phyloP scores from a whole-genome alignment of 1,140 invertebrate genomes.

The Pseudoatta argentina region DNA sequence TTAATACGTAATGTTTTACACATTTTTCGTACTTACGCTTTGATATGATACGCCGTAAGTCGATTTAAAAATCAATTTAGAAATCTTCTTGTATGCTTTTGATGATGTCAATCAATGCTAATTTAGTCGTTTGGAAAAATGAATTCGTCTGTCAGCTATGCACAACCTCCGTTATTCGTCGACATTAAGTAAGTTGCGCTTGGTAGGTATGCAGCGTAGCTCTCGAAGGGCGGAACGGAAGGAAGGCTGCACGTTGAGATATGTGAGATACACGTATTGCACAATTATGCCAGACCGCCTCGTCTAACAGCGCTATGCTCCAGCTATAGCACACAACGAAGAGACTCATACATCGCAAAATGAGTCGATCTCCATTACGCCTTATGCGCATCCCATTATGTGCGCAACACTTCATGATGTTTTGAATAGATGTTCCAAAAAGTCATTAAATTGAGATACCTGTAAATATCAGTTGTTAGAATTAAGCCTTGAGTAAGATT shows the following conservation, averaged over 20 bases:
- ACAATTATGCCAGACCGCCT: conserved; percentile 61
- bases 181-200: conserved; percentile 42
- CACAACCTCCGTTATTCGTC: conserved; percentile 17
- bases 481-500: background rate
- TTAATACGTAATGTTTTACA: background rate
- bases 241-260: conserved; percentile 61
- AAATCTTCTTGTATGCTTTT: background rate
- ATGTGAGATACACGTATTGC: conserved; percentile 66
- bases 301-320: conserved; percentile 54
- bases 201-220: conserved; percentile 41
- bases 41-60: background rate
- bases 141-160: background rate
- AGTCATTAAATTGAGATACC: background rate
- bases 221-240: conserved; percentile 52
- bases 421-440: background rate
- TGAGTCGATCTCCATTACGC: conserved; percentile 36
- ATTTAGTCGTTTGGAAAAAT: conserved; percentile 5
- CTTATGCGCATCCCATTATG: conserved; percentile 19
- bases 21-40: background rate
- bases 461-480: background rate
- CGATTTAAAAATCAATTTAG: background rate
- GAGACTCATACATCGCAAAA: conserved; percentile 54
- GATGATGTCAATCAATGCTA: background rate
- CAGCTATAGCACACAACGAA: conserved; percentile 49
- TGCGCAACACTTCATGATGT: background rate